phyloP scores from a whole-genome alignment of 2,113 vertebrate genomes.

The Indri indri region DNA sequence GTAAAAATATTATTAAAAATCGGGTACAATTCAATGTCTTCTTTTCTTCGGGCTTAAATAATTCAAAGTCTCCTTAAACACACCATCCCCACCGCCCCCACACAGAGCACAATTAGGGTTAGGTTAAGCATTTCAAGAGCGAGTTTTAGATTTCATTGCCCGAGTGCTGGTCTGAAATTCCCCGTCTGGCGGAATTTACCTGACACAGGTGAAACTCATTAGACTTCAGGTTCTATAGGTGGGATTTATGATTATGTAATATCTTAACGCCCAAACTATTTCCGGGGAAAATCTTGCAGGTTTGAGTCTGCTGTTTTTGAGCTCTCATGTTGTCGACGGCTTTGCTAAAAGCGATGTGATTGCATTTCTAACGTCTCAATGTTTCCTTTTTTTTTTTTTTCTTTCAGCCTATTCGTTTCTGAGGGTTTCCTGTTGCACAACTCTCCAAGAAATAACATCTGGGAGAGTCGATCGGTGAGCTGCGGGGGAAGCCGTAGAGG shows the following conservation, averaged over 20 bases:
- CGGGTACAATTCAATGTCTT: not conserved
- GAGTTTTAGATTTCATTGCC: not conserved
- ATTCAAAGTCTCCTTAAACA: not conserved
- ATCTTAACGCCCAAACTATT: not conserved
- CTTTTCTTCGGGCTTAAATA: no score
- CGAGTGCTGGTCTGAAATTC: not conserved
- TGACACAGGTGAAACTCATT: not conserved
- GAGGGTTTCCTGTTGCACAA: not conserved
- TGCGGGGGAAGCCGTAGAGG: accelerated
- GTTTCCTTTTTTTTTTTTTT: not conserved
- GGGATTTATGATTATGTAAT: not conserved
- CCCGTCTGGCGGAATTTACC: accelerated
- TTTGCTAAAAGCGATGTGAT: not conserved
- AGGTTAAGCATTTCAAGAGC: not conserved
- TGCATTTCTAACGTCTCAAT: not conserved
- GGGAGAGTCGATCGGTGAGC: accelerated
- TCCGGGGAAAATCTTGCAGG: not conserved
- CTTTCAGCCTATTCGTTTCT: not conserved
- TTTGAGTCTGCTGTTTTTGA: not conserved
- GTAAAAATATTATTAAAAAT: not conserved
- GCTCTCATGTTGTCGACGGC: not conserved
- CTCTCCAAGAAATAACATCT: not conserved
- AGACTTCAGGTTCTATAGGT: accelerated
- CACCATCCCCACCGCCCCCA: accelerated
- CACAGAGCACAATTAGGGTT: accelerated